Percentiles rank a stretch among this genome's conserved stretches.
phyloP scores from a whole-genome alignment of 92 coral and sea anemone genomes.

The Palythoa caribaeorum region DNA sequence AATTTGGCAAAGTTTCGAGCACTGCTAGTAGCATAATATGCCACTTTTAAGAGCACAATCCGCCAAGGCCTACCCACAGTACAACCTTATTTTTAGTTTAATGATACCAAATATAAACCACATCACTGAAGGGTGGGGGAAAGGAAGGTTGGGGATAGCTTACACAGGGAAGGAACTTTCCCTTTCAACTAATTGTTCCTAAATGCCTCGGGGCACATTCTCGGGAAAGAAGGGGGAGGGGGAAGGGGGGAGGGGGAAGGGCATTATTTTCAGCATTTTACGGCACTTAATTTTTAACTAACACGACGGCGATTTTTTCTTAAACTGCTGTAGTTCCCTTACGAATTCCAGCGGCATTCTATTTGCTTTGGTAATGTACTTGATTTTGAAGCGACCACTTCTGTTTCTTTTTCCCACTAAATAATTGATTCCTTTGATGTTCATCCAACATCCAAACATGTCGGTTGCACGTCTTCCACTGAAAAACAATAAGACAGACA shows the following conservation, averaged over 20 bases:
- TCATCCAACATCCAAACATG: conserved; percentile 52
- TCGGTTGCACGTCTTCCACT: conserved; percentile 44
- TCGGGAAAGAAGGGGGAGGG: neutral
- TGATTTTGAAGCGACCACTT: conserved; percentile 35
- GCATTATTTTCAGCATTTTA: neutral
- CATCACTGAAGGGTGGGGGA: too few relatives aligned
- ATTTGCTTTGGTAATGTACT: conserved; percentile 44
- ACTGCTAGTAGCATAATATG: too few relatives aligned
- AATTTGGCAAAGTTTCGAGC: too few relatives aligned
- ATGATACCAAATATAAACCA: too few relatives aligned
- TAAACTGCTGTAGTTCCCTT: conserved; percentile 38
- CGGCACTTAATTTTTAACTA: neutral
- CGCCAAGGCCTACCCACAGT: too few relatives aligned
- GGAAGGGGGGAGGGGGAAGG: neutral
- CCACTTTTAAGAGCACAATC: too few relatives aligned
- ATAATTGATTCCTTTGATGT: conserved; percentile 31
- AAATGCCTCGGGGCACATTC: neutral
- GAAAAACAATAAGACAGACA: neutral
- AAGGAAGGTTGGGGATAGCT: too few relatives aligned
- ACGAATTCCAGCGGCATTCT: conserved; percentile 42
- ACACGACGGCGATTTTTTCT: conserved; percentile 18
- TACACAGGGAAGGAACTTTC: too few relatives aligned
- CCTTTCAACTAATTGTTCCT: too few relatives aligned
- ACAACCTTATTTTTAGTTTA: too few relatives aligned
- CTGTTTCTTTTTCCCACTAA: conserved; percentile 45